These are phyloP conservation scores for Beris chalybata DNA, from an alignment of 2,888 invertebrate genomes.

Conservation along the genomic window DNA sequence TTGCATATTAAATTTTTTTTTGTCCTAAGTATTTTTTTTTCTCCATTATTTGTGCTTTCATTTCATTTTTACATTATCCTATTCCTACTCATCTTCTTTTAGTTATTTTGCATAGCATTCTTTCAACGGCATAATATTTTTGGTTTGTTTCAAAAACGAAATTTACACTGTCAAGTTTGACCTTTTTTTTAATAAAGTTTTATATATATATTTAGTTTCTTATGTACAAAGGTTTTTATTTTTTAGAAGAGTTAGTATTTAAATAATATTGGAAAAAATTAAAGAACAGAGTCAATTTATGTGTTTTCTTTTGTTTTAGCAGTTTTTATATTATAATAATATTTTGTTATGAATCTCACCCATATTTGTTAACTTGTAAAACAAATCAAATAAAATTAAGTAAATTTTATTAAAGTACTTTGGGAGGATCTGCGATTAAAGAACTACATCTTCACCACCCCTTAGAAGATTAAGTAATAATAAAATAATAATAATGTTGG, in stretches of 20 bases:
- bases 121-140: constrained; percentile 30
- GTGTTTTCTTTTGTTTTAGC: too few relatives aligned
- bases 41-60: neutral
- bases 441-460: too few relatives aligned
- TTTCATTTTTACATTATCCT: constrained; percentile 15
- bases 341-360: too few relatives aligned
- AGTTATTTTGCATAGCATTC: constrained; percentile 30
- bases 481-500: too few relatives aligned
- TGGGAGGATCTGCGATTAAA: too few relatives aligned
- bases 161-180: constrained; percentile 13
- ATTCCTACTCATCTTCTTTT: constrained; percentile 34
- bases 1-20: constrained; percentile 22
- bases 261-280: too few relatives aligned
- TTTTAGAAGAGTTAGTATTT: neutral
- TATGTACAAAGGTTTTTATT: neutral
- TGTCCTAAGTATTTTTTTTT: constrained; percentile 28
- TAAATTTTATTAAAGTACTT: too few relatives aligned
- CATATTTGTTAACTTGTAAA: too few relatives aligned
- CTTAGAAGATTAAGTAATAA: too few relatives aligned
- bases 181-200: constrained; percentile 5
- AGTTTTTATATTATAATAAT: too few relatives aligned
- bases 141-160: constrained; percentile 7
- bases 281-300: too few relatives aligned
- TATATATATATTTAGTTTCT: neutral
- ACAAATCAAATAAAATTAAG: too few relatives aligned